Conservation (phyloP, 2,113 vertebrate genomes). For the Capreolus pygargus region DNA sequence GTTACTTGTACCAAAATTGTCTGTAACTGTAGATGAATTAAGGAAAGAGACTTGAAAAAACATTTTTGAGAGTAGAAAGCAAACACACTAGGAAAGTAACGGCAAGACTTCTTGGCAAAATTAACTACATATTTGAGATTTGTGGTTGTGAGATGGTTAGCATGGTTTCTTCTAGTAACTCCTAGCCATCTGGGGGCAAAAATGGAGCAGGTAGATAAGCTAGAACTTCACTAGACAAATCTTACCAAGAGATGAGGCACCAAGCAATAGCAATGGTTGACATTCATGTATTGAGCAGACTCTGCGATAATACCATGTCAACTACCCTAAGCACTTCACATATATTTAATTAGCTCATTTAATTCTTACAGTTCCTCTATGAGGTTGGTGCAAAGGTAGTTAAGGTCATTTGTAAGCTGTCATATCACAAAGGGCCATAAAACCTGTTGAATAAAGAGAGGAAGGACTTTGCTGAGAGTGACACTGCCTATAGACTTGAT, state of each 20-base stretch:
- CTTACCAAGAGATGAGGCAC: background rate
- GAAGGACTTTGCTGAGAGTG: background rate
- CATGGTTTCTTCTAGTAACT: background rate
- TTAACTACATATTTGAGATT: background rate
- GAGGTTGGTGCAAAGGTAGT: background rate
- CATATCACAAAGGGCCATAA: background rate
- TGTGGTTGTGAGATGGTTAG: background rate
- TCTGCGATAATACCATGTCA: background rate
- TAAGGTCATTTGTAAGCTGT: background rate
- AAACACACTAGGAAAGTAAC: background rate
- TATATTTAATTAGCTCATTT: background rate
- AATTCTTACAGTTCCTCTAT: background rate
- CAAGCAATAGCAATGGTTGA: background rate
- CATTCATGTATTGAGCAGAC: background rate
- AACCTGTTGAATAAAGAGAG: background rate
- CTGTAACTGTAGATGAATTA: background rate
- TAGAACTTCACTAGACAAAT: background rate
- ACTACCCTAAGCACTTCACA: background rate
- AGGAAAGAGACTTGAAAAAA: background rate
- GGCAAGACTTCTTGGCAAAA: background rate
- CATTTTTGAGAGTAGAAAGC: background rate
- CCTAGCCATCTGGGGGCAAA: background rate
- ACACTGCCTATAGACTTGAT: too few species aligned
- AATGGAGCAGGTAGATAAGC: background rate
- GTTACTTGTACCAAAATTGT: background rate